Conservation (phyloP, 1,140 invertebrate genomes). For the Mamestra configurata region DNA sequence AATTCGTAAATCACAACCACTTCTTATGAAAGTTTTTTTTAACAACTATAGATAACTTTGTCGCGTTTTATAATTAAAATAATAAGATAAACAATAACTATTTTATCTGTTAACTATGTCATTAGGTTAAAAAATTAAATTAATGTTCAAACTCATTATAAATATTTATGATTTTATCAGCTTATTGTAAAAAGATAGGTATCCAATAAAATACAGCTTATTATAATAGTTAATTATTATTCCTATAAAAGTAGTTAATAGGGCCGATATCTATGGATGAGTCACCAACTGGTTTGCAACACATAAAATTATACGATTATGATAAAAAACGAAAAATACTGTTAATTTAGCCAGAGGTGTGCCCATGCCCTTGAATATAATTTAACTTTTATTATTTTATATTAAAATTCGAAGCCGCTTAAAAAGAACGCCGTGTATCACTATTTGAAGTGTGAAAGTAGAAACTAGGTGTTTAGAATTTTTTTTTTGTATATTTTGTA, state of each 20-base stretch:
- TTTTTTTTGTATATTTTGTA: no score
- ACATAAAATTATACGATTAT: constrained; percentile 18
- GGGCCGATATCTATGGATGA: background rate
- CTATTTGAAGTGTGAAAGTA: no score
- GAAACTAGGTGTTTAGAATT: no score
- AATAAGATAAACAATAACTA: background rate
- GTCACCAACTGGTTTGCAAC: constrained; percentile 19
- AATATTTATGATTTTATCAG: constrained; percentile 30
- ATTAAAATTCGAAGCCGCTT: background rate
- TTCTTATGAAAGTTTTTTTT: no score
- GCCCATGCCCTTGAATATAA: constrained; percentile 18
- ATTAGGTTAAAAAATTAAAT: no score
- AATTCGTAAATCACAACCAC: no score
- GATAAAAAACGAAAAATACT: constrained; percentile 1
- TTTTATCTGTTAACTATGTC: background rate
- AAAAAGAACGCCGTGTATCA: background rate
- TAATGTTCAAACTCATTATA: background rate
- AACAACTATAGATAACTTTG: background rate
- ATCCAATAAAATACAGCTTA: constrained; percentile 17
- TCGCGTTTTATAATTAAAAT: background rate
- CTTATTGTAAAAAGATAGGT: background rate
- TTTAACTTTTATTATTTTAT: background rate
- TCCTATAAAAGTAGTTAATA: background rate
- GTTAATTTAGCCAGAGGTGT: constrained; percentile 11
- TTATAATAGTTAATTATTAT: constrained; percentile 23